Conservation (phyloP, 2,888 invertebrate genomes). For the Ashinkailepas kermadecensis region DNA sequence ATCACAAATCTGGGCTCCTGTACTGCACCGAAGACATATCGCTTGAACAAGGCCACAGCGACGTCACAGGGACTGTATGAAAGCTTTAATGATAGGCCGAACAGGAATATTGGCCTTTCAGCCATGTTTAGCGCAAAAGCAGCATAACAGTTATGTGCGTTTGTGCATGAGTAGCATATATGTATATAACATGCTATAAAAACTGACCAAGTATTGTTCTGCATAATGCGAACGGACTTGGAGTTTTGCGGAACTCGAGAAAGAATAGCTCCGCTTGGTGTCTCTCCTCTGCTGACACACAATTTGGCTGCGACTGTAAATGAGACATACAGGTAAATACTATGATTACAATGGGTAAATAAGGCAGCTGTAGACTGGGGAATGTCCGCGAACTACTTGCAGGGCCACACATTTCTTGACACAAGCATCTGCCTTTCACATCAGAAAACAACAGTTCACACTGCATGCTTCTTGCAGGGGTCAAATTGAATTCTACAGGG, state of each 20-base stretch:
- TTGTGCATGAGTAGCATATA: too few species aligned
- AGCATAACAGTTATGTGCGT: too few species aligned
- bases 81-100: too few species aligned
- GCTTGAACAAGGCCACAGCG: too few species aligned
- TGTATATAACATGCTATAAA: too few species aligned
- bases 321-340: conserved; percentile 20
- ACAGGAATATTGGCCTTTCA: too few species aligned
- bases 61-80: too few species aligned
- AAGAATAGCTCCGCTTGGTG: conserved; percentile 74
- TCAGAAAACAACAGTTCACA: background rate
- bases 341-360: background rate
- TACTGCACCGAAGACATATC: too few species aligned
- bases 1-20: too few species aligned
- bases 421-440: background rate
- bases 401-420: background rate
- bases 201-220: conserved; percentile 58
- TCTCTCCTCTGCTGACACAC: conserved; percentile 67
- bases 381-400: background rate
- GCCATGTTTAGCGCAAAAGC: too few species aligned
- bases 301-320: conserved; percentile 65
- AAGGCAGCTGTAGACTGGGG: background rate
- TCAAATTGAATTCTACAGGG: background rate
- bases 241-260: conserved; percentile 69
- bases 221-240: conserved; percentile 72
- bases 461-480: background rate